Percentiles rank a stretch among this genome's conserved stretches.
Conservation (phyloP, 2,797 vertebrate species). For the Eremophila alpestris region DNA sequence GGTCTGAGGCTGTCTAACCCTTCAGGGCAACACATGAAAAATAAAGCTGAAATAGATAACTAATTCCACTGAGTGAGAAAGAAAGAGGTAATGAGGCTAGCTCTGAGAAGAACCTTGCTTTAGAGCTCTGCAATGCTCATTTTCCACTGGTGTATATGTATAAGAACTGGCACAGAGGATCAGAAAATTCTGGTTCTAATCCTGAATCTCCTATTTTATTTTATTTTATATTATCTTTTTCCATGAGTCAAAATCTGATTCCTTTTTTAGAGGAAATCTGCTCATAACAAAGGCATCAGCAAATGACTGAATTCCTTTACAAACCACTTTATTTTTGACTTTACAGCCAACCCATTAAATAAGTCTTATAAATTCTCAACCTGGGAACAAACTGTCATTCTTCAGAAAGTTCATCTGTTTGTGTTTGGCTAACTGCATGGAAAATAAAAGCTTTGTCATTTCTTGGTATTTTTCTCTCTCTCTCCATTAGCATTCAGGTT, state of each 20-base stretch:
- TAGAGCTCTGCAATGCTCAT: not conserved
- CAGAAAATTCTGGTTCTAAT: constrained; percentile 25
- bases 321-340: constrained; percentile 57
- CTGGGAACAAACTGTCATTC: constrained; percentile 52
- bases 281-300: constrained; percentile 42
- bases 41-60: not conserved
- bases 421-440: constrained; percentile 28
- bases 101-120: not conserved
- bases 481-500: not conserved
- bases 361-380: constrained; percentile 47
- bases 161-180: not conserved
- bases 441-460: constrained; percentile 30
- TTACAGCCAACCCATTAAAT: constrained; percentile 58
- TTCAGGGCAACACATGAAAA: not conserved
- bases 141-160: not conserved
- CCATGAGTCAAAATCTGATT: constrained; percentile 42
- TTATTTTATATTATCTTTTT: constrained; percentile 43
- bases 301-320: constrained; percentile 41
- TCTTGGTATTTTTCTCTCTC: not conserved
- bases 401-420: constrained; percentile 41
- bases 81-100: not conserved
- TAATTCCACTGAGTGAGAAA: not conserved
- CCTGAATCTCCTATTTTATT: constrained; percentile 11
- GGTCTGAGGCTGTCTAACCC: not conserved
- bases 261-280: constrained; percentile 33